These are phyloP conservation scores for Paraescarpia echinospica DNA, from an alignment of 1,140 invertebrate genomes.

Conservation along the genomic window DNA sequence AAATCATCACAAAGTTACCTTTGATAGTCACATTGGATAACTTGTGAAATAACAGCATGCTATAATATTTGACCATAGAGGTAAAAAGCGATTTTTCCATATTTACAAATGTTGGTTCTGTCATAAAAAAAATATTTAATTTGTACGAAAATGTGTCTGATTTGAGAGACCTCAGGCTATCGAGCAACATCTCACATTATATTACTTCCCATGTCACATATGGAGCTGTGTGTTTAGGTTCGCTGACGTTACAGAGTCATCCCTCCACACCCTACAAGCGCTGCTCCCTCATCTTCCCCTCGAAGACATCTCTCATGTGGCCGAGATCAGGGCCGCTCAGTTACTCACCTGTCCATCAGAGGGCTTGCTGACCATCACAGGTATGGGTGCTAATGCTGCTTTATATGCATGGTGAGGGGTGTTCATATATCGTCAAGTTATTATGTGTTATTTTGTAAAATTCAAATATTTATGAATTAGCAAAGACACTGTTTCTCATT, in stretches of 20 bases:
- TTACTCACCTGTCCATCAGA: constrained; percentile 4
- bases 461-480: too few species aligned
- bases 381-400: background rate
- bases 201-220: background rate
- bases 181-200: background rate
- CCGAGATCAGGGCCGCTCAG: background rate
- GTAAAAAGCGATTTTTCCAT: too few species aligned
- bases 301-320: background rate
- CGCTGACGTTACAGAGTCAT: background rate
- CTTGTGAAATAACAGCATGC: too few species aligned
- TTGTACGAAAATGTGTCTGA: too few species aligned
- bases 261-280: constrained; percentile 2
- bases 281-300: background rate
- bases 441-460: too few species aligned
- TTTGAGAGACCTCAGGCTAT: background rate
- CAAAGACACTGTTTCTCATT: background rate
- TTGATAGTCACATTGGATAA: too few species aligned
- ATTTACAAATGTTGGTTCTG: too few species aligned
- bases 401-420: background rate
- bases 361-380: background rate
- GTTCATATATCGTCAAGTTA: background rate
- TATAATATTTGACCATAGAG: too few species aligned
- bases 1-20: too few species aligned
- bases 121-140: too few species aligned
- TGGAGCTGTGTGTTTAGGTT: background rate